Base-by-base conservation (phyloP, 53 echinoderm and acorn worm species). In the Actinopyga echinites region DNA sequence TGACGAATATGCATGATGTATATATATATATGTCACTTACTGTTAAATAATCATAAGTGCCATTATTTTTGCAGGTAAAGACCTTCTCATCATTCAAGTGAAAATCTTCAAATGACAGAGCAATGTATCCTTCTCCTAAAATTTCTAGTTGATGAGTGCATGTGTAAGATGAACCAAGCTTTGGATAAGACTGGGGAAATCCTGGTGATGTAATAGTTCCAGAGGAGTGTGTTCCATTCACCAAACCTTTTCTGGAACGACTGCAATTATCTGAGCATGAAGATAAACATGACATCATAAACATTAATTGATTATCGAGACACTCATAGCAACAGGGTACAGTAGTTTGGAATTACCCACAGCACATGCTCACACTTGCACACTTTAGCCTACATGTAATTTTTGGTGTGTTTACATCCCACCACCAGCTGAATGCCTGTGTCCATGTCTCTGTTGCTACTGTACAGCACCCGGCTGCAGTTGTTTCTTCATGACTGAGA, bases 41-140 rank as follows among this genome's bases (percentile, higher is more conserved):
- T 36, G 87, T 78, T 31, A 93, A 26, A 35, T 87, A 87, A 44
- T 93, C 93, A 2, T 79, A 58, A 17, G 84, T 74, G 34, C 82
- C 81, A 60, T 89, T 80, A 38, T 80, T 83, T 56, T 89, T 45
- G 53, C 89, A 93, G 7, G 57, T 58, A 9, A 34, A 57, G 6
- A 58, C 75, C 13, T 24, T 31, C 32, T 74, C 24, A 57, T 90
- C 75, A 57, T 84, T 71, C 8, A 93, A 90, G 55, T 93, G 93
- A 59, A 93, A 93, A 64, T 93, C 93, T 40, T 84, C 87, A 67
- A 93, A 93, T 7, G 82, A 83, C 37, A 93, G 75, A 22, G 45
- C 37, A 42, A 93, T 66, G 57, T 60, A 58, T 29, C 80, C 87
- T 8, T 57, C 71, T 5, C 32, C 60, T 57, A 83, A 49, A 57